These are phyloP conservation scores for Peromyscus maniculatus DNA, from an alignment of 2,113 vertebrate species.

Conservation along the genomic window DNA sequence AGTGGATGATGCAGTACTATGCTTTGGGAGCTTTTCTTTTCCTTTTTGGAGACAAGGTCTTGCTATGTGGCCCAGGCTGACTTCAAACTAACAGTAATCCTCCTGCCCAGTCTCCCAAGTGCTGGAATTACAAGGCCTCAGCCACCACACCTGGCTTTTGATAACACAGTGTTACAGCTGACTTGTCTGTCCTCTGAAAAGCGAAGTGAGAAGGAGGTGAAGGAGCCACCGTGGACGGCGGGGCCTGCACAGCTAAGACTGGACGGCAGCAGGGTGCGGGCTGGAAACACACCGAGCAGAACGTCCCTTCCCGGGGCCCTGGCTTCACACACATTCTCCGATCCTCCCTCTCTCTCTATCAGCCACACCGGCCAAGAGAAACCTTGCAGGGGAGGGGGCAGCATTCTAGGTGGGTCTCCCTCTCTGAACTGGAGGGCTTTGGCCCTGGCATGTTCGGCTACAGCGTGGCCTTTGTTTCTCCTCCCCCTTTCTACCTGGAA, in stretches of 20 bases:
- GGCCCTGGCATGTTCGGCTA: not conserved
- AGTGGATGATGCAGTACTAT: not conserved
- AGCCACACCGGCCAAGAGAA: not conserved
- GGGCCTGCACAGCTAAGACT: accelerated
- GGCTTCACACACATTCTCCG: accelerated
- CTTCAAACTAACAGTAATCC: not conserved
- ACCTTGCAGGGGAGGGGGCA: not conserved
- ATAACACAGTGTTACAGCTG: not conserved
- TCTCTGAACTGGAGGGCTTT: not conserved
- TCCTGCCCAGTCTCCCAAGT: not conserved
- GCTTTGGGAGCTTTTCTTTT: not conserved
- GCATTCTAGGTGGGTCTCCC: not conserved
- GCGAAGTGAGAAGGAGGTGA: not conserved
- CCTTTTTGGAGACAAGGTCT: not conserved
- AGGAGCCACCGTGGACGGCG: not conserved
- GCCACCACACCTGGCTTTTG: not conserved
- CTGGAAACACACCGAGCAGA: not conserved
- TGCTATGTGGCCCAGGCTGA: not conserved
- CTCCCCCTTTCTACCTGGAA: not conserved
- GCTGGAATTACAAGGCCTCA: not conserved
- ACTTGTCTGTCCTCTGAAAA: not conserved
- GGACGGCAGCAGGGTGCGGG: not conserved
- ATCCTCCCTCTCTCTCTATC: not conserved
- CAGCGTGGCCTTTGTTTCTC: not conserved
- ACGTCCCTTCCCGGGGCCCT: not conserved